Evolutionary conservation across 2,888 invertebrate genomes (phyloP).

Genomic region (Stenotaenia linearis): DNA sequence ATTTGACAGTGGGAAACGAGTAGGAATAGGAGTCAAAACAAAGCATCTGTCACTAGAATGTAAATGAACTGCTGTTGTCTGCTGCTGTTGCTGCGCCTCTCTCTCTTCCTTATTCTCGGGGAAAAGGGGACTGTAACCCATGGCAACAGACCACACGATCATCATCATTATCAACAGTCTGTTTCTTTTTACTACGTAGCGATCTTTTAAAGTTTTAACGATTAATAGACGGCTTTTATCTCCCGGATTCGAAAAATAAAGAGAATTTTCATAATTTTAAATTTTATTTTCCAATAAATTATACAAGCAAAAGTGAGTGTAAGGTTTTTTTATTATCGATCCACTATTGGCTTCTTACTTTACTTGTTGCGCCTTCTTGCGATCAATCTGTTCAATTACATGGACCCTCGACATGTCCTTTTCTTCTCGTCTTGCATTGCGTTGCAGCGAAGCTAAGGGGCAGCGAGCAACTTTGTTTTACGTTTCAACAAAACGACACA

Average conservation of each 20-base stretch:
- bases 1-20: background rate
- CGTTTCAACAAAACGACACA: background rate
- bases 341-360: background rate
- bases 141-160: background rate
- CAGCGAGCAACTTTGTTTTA: background rate
- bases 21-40: background rate
- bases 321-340: background rate
- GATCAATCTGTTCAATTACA: background rate
- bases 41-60: background rate
- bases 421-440: background rate
- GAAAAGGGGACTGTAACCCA: background rate
- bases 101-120: background rate
- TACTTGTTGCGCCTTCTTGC: background rate
- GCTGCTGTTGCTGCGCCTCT: background rate
- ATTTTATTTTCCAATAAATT: background rate
- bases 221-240: background rate
- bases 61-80: background rate
- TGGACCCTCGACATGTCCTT: background rate
- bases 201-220: background rate
- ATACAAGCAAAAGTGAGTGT: background rate
- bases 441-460: background rate
- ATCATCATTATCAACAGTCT: background rate
- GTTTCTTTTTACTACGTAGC: background rate
- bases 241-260: background rate
- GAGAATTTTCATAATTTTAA: background rate